Percentiles rank a stretch among this genome's conserved stretches.
Conservation (phyloP, 37 sponge, comb jelly and placozoan species). For the Geodia barretti region DNA sequence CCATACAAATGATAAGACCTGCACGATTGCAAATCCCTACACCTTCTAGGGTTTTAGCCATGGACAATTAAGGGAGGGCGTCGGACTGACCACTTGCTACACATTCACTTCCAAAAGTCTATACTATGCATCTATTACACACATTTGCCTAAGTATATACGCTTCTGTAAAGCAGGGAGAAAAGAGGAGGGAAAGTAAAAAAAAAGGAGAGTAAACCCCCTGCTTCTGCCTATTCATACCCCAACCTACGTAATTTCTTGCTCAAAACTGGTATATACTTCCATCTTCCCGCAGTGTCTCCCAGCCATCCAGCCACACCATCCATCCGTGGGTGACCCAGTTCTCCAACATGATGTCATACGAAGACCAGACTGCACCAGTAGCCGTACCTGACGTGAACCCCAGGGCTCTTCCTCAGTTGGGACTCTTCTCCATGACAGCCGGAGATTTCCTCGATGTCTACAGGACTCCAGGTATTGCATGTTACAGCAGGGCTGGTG, state of each 20-base stretch:
- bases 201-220: background rate
- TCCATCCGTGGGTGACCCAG: slow-evolving; percentile 87
- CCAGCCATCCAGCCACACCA: slow-evolving; percentile 24
- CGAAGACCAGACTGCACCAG: slow-evolving; percentile 60
- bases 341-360: slow-evolving; percentile 76
- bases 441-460: slow-evolving; percentile 94
- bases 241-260: slow-evolving; percentile 3
- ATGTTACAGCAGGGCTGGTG: too few species aligned
- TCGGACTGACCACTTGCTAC: too few species aligned
- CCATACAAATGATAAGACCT: too few species aligned
- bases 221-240: background rate
- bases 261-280: too few species aligned
- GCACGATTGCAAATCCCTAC: too few species aligned
- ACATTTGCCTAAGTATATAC: too few species aligned
- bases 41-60: too few species aligned
- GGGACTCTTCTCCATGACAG: slow-evolving; percentile 92
- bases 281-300: background rate
- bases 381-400: slow-evolving; percentile 87
- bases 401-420: slow-evolving; percentile 65
- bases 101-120: too few species aligned
- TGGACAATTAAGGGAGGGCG: too few species aligned
- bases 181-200: too few species aligned
- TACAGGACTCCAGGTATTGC: slow-evolving; percentile 68
- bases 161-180: too few species aligned
- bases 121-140: too few species aligned